Evolutionary conservation across 2,113 vertebrate species (phyloP), one percentile per base, ranked within the genome.

Genomic region (Oreochromis spilurus): DNA sequence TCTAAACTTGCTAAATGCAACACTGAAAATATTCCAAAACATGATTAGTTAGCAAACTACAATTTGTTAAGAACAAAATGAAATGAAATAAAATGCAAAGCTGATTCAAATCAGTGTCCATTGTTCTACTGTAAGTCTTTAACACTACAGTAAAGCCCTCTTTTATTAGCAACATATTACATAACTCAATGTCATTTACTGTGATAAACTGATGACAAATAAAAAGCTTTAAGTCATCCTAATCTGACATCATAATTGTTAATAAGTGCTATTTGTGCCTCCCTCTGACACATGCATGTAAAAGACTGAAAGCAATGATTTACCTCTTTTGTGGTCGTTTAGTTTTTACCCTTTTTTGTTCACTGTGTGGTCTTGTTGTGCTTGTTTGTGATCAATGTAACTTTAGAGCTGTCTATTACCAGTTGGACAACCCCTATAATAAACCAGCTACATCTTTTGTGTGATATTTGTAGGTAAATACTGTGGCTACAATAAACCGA

Each of bases 401-500:
- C 43, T 75, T 29, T 19, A 77, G 16, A 8, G 24, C 4, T 19
- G 45, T 77, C 45, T 77, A 75, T 29, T 48, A 75, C 24, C 34
- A 40, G 10, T 40, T 40, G 60, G 60, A 65, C 10, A 40, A 65
- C 19, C 3, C 6, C 43, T 75, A 31, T 77, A 50, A 77, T 13
- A 50, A 77, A 77, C 16, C 45, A 77, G 70, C 9, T 31, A 16
- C 65, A 29, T 65, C 4, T 26, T 29, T 26, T 50, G 34, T 87
- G 40, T 81, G 10, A 2, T 87, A 38, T 84, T 24, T 87, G 12
- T 58, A 97, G 97, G 96, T 45, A 97, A 91, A 93, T 96, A 92
- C 91, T 97, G 96, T 57, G 96, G 96, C 34, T 89, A 93, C 87
- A 84, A 38, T 62, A 94, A 83, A 62, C 96, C 96, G 0, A 93